Base-by-base conservation (phyloP, 2,888 invertebrate species). In the Caenorhabditis drosophilae region DNA sequence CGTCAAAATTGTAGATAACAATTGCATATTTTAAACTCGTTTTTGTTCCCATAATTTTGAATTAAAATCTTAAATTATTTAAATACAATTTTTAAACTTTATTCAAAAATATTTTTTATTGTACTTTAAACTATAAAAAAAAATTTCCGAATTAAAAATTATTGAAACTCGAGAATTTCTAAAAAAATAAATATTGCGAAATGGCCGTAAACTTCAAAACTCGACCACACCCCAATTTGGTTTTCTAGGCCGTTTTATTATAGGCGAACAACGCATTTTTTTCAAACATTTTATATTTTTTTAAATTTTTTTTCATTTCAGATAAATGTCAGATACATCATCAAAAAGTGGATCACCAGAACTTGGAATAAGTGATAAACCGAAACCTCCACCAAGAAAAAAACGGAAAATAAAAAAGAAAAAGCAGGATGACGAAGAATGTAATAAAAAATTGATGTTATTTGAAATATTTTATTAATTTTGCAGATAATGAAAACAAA, bases 1-100 rank as follows among this genome's bases (percentile, higher is more conserved):
- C 52, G 25, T 59, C 56, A 23, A 67, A 60, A 18, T 51, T 61
- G 50, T 61, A 50, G 50, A 60, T 53, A 11, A 57, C 67, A 55
- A 51, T 64, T 22, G 64, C 64, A 38, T 64, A 64, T 36, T 53
- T 50, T 36, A 58, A 35, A 63, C 57, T 53, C 53, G 63, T 49
- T 16, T 46, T 49, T 16, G 51, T 22, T 45, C 35, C 25, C 44
- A 45, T 45, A 15, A 9, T 20, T 9, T 7, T 7, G n/a, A 45
- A 16, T 16, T 45, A 12, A 23, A 23, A 23, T 9, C n/a, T 42
- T 3, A 12, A 7, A 20, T 40, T 40, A 7, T 9, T 20, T 18
- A 12, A 31, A 31, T 31, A 12, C 12, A 31, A 9, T 31, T 31
- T 31, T 31, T 31, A n/a, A n/a, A n/a, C n/a, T n/a, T n/a, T n/a